Percentiles rank a stretch among this genome's conserved stretches.
Conservation (phyloP, 2,113 vertebrate species). For the Aspiorhynchus laticeps region DNA sequence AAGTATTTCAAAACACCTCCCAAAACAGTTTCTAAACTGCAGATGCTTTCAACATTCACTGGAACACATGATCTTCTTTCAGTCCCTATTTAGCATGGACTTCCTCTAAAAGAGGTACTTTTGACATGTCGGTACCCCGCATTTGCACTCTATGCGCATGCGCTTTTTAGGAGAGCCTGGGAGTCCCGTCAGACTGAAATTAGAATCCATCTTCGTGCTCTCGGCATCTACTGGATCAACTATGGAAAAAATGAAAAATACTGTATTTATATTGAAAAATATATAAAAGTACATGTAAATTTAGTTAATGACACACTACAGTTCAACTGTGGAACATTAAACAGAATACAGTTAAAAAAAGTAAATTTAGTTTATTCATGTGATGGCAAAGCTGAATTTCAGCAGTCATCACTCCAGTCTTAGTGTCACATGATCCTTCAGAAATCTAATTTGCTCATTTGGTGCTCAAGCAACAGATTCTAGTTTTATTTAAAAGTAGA, state of each 20-base stretch:
- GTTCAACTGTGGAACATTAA: too few relatives aligned
- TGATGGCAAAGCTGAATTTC: not conserved
- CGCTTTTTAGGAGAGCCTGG: constrained; percentile 80
- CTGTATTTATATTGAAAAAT: too few relatives aligned
- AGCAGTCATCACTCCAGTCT: not conserved
- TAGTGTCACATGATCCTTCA: not conserved
- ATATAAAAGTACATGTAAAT: too few relatives aligned
- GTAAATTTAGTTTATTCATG: not conserved
- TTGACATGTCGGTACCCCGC: constrained; percentile 76
- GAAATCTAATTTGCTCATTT: not conserved
- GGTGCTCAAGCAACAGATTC: too few relatives aligned
- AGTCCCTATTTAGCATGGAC: constrained; percentile 27
- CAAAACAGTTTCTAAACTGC: constrained; percentile 34
- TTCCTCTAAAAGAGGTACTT: constrained; percentile 79
- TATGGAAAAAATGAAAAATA: constrained; percentile 36
- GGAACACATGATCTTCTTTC: constrained; percentile 2
- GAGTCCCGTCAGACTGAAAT: constrained; percentile 77
- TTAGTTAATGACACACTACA: too few relatives aligned
- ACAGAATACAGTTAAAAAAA: too few relatives aligned
- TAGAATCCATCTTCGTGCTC: constrained; percentile 83
- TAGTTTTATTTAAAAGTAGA: too few relatives aligned
- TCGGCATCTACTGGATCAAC: constrained; percentile 84
- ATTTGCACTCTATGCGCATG: constrained; percentile 81
- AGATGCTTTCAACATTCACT: constrained; percentile 1
- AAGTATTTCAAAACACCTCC: constrained; percentile 59